These are phyloP conservation scores for Hedychridium roseum DNA, from an alignment of 2,888 invertebrate species.

Conservation along the genomic window DNA sequence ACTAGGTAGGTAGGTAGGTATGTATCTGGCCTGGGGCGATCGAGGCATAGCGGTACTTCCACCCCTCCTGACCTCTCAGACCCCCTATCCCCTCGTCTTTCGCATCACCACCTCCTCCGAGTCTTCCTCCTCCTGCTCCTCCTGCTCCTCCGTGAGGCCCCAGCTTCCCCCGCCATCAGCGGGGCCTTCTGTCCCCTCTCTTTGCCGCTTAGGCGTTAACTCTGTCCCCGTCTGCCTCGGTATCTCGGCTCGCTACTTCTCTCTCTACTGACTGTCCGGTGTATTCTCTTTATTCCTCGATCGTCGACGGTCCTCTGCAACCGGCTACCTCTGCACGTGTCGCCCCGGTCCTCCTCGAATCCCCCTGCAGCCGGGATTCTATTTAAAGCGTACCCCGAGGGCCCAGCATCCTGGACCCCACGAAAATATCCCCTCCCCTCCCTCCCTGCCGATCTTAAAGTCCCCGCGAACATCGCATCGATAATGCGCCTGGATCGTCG, in stretches of 20 bases:
- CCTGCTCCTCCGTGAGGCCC: constrained; percentile 9
- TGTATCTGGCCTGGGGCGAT: constrained; percentile 59
- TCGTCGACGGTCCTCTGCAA: not conserved
- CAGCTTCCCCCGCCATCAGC: constrained; percentile 8
- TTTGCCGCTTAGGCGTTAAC: constrained; percentile 5
- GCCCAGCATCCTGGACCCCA: no score
- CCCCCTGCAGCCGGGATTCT: no score
- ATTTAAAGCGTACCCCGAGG: no score
- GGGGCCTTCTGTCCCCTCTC: constrained; percentile 2
- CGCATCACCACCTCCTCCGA: constrained; percentile 9
- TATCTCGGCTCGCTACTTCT: constrained; percentile 16
- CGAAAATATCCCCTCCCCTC: not conserved
- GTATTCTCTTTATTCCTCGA: no score
- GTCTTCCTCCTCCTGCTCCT: constrained; percentile 13
- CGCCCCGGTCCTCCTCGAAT: not conserved
- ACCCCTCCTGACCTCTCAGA: constrained; percentile 37
- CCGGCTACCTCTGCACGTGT: not conserved
- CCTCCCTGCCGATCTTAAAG: no score
- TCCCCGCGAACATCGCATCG: no score
- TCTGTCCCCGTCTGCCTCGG: constrained; percentile 19
- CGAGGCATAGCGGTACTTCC: constrained; percentile 61
- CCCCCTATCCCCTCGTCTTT: constrained; percentile 33
- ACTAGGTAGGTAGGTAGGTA: constrained; percentile 61
- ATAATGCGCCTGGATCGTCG: no score
- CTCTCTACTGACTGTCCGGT: no score